A percentile compares a stretch with the other conserved stretches of the same genome.
These are phyloP conservation scores for Zaprionus obscuricornis DNA, from an alignment of 2,888 invertebrate species.

Conservation along the genomic window DNA sequence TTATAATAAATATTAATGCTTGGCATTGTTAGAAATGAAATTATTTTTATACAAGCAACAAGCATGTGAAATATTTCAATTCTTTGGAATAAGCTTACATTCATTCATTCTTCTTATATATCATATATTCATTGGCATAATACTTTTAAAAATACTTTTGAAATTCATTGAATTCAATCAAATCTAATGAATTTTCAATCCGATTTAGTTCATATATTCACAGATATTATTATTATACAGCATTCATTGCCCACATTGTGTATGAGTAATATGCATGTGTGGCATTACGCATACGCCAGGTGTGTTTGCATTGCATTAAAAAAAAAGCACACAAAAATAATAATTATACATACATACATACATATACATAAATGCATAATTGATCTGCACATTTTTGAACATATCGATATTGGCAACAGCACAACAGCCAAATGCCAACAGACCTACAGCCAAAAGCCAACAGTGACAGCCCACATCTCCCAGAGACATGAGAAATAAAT, in stretches of 20 bases:
- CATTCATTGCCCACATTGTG: slow-evolving; percentile 14
- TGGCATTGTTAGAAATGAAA: too few species aligned
- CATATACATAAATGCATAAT: slow-evolving; percentile 34
- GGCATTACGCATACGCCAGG: slow-evolving; percentile 58
- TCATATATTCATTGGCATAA: too few species aligned
- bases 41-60: too few species aligned
- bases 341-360: too few species aligned
- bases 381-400: slow-evolving; percentile 2
- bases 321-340: slow-evolving; percentile 5
- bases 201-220: too few species aligned
- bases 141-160: too few species aligned
- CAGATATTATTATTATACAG: too few species aligned
- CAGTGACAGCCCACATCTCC: not conserved
- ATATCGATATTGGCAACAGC: not conserved
- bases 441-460: not conserved
- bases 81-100: too few species aligned
- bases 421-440: not conserved
- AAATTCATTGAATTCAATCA: too few species aligned
- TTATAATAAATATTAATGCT: not conserved
- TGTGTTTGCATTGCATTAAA: slow-evolving; percentile 14
- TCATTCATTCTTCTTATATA: too few species aligned
- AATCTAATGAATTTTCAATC: too few species aligned
- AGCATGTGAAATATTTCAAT: too few species aligned
- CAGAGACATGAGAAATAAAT: not conserved
- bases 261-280: slow-evolving; percentile 47